Conservation (phyloP, 2,888 invertebrate species). For the Ectobius pallidus region DNA sequence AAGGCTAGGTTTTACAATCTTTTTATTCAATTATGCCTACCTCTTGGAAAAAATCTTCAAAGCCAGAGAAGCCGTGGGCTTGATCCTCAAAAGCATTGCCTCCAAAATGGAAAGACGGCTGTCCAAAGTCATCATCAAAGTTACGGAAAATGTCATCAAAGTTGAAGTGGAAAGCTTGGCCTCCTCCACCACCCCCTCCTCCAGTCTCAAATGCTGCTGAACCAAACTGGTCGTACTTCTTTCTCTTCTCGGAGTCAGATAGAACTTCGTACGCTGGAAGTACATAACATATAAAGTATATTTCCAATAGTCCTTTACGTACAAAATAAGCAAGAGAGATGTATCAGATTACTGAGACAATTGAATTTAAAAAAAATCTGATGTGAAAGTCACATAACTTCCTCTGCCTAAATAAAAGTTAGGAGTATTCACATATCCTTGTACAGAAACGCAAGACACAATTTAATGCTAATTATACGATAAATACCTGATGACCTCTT, state of each 20-base stretch:
- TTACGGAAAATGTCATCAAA: conserved; percentile 45
- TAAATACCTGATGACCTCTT: no score
- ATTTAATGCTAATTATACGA: no score
- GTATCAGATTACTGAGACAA: no score
- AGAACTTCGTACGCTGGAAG: conserved; percentile 45
- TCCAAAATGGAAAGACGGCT: conserved; percentile 39
- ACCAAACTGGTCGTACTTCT: conserved; percentile 44
- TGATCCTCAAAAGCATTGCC: conserved; percentile 16
- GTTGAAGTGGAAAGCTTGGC: conserved; percentile 43
- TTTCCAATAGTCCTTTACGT: no score
- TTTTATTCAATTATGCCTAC: no score
- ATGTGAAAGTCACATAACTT: no score
- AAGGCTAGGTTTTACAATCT: no score
- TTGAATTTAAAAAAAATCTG: no score
- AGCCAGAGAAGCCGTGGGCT: conserved; percentile 39
- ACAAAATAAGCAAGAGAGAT: no score
- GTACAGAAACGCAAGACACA: no score
- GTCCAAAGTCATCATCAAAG: conserved; percentile 41
- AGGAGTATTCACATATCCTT: no score
- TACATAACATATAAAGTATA: background rate
- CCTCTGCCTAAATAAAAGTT: no score
- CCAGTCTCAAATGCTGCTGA: conserved; percentile 37
- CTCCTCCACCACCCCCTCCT: conserved; percentile 21
- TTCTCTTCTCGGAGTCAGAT: conserved; percentile 41
- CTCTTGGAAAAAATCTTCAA: conserved; percentile 45